Percentiles rank a stretch among this genome's conserved stretches.
Evolutionary conservation across 2,113 vertebrate species (phyloP).

Genomic region (Nettapus auritus): DNA sequence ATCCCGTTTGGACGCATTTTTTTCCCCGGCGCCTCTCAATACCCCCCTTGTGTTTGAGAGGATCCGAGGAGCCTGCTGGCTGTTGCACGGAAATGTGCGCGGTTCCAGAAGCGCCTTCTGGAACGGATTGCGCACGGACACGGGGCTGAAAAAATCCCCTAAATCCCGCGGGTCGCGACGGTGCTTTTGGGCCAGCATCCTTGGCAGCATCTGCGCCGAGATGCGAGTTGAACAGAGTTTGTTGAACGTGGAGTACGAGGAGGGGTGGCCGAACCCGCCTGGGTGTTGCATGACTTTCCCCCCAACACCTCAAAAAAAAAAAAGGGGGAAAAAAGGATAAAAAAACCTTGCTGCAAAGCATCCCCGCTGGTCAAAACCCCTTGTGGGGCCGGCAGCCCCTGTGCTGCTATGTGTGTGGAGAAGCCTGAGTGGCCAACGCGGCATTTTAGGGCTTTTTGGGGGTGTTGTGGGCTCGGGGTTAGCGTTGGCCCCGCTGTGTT

Average conservation of each 20-base stretch:
- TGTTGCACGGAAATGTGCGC: background rate
- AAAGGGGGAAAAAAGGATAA: background rate
- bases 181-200: too few relatives aligned
- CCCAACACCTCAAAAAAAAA: background rate
- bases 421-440: background rate
- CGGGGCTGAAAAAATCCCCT: background rate
- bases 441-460: too few relatives aligned
- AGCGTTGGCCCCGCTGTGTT: constrained; percentile 43
- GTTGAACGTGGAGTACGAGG: accelerated
- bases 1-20: constrained; percentile 49
- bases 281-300: background rate
- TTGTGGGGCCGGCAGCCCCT: background rate
- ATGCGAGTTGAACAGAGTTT: background rate
- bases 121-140: background rate
- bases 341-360: background rate
- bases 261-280: background rate
- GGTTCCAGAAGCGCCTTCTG: background rate
- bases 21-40: constrained; percentile 15
- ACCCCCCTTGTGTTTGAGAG: constrained; percentile 32
- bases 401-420: too few relatives aligned
- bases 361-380: background rate
- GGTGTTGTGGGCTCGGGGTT: too few relatives aligned
- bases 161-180: too few relatives aligned
- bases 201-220: background rate
- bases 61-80: background rate